Evolutionary conservation across 2,797 vertebrate species (phyloP), one percentile per base, ranked within the genome.

Genomic region (Sebastes aleutianus): DNA sequence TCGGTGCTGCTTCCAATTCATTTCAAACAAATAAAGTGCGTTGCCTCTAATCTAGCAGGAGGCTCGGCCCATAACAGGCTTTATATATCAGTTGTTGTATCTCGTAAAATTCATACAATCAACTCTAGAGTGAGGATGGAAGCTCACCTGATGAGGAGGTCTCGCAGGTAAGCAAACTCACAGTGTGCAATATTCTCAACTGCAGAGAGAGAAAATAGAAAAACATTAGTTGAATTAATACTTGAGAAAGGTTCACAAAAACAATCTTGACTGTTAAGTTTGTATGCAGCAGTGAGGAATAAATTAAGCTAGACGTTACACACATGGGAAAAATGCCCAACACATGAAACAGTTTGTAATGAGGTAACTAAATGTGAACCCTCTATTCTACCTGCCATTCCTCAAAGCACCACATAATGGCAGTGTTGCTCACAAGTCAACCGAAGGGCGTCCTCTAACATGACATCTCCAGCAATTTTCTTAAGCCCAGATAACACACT

Each of bases 161-260:
- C 98, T 85, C 98, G 95, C 94, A 99, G 95, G 92, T 97, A 98
- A 66, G 98, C 97, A 50, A 99, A 99, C 96, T 99, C 98, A 91
- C 98, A 99, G 93, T 99, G 98, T 84, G 96, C 96, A 50, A 96
- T 97, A 84, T 99, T 99, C 95, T 99, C 98, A 84, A 99, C 98
- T 99, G 95, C 39, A 83, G 71, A 89, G 80, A 82, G 27, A 79
- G 9, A 75, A n/a, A 65, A 74, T 31, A 53, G 6, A 20, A 57
- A 57, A 36, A 58, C 3, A 58, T 61, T 22, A 59, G 6, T 26
- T 54, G 4, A n/a, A 74, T 47, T 1, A 29, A 16, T 24, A n/a
- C 10, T 18, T 36, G 2, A 29, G 7, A 57, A 16, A 75, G 5
- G 29, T 2, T 29, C n/a, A 24, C 4, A 13, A 71, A 69, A 39